These are phyloP conservation scores for Gadopsis marmoratus DNA, from an alignment of 2,797 vertebrate species.

Conservation along the genomic window DNA sequence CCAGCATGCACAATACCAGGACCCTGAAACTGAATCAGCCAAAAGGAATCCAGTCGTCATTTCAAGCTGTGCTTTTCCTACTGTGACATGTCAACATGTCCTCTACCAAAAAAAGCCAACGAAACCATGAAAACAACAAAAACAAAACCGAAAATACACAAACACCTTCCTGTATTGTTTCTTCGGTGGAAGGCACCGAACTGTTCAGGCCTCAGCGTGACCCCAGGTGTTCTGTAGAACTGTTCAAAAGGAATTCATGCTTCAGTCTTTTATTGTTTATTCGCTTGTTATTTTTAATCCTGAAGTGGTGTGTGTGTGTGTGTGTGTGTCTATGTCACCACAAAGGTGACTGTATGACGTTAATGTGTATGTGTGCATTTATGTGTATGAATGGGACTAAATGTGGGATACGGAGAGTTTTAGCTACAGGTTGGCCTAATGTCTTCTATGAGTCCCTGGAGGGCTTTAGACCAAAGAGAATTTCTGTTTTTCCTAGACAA, in stretches of 20 bases:
- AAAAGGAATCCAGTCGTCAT: neutral
- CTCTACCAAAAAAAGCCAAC: neutral
- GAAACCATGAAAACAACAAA: neutral
- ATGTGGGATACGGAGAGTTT: conserved; percentile 42
- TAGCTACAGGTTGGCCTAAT: conserved; percentile 72
- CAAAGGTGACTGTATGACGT: conserved; percentile 38
- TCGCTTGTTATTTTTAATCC: conserved; percentile 79
- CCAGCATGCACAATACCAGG: neutral
- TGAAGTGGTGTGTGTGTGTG: conserved; percentile 49
- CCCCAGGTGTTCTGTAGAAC: conserved; percentile 47
- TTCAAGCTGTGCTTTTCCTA: neutral
- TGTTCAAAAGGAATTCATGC: conserved; percentile 54
- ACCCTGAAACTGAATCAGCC: neutral
- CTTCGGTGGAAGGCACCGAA: conserved; percentile 28
- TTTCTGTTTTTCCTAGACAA: conserved; percentile 88
- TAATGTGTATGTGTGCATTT: conserved; percentile 2
- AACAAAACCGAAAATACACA: conserved; percentile 1
- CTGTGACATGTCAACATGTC: neutral
- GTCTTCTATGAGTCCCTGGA: conserved; percentile 80
- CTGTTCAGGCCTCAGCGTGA: conserved; percentile 60
- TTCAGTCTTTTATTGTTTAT: conserved; percentile 77
- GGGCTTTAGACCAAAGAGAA: conserved; percentile 58
- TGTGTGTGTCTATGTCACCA: conserved; percentile 31
- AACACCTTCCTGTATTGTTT: conserved; percentile 51
- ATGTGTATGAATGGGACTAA: conserved; percentile 43